These are phyloP conservation scores for Leptosomus discolor DNA, from an alignment of 2,113 vertebrate genomes.

Conservation along the genomic window DNA sequence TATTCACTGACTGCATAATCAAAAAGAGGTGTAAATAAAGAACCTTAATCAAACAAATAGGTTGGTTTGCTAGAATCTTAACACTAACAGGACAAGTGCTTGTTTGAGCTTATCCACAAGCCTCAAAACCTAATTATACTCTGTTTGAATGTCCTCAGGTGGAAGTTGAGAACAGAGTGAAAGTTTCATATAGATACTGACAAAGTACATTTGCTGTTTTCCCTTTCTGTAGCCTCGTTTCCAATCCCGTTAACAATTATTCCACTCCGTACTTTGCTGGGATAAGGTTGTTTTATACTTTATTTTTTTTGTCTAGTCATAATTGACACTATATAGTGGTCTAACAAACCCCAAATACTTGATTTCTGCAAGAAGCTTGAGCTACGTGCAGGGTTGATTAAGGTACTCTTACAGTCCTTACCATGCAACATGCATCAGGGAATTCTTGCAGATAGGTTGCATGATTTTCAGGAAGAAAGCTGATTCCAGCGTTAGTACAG, in stretches of 20 bases:
- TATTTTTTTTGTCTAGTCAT: background rate
- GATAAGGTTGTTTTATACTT: background rate
- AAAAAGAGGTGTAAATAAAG: background rate
- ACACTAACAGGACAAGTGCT: background rate
- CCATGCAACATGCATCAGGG: fast-evolving
- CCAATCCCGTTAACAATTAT: background rate
- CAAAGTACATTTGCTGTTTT: background rate
- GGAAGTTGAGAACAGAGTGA: background rate
- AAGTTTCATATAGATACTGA: background rate
- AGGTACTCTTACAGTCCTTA: background rate
- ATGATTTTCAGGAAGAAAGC: background rate
- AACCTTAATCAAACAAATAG: background rate
- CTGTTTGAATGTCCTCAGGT: background rate
- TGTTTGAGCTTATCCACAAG: background rate
- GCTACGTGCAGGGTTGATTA: background rate
- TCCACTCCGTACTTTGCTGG: background rate
- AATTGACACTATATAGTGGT: background rate
- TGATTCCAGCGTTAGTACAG: background rate
- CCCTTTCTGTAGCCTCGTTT: background rate
- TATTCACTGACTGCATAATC: background rate
- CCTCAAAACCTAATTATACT: background rate
- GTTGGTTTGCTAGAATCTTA: background rate
- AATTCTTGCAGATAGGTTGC: background rate
- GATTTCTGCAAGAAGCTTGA: background rate
- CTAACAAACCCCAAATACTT: background rate